phyloP scores from a whole-genome alignment of 1,140 invertebrate genomes.

The Muscidifurax raptorellus region DNA sequence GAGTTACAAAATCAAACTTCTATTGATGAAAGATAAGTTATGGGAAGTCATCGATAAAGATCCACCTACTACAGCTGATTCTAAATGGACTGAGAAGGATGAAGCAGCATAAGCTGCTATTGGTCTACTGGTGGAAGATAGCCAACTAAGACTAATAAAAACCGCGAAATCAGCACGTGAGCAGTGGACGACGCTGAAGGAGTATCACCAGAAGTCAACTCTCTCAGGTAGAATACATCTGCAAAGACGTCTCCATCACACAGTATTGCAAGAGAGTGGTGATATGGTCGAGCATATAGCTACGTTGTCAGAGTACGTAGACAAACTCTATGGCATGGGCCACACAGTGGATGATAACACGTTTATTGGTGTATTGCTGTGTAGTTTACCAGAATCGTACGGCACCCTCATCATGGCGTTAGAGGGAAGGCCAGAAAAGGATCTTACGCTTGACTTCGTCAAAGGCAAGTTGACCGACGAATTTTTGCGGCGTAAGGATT shows the following conservation, averaged over 20 bases:
- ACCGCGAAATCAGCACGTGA: neutral
- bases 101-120: neutral
- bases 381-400: conserved; percentile 52
- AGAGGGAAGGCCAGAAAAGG: conserved; percentile 48
- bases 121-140: neutral
- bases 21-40: too few relatives aligned
- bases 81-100: neutral
- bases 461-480: conserved; percentile 49
- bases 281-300: conserved; percentile 19
- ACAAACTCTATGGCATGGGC: neutral
- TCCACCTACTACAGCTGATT: neutral
- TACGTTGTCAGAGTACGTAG: neutral
- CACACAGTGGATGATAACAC: conserved; percentile 22
- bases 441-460: conserved; percentile 44
- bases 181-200: too few relatives aligned
- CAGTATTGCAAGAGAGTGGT: neutral
- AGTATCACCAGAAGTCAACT: conserved; percentile 32
- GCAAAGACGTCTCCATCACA: neutral
- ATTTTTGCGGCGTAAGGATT: conserved; percentile 30
- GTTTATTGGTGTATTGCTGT: conserved; percentile 45
- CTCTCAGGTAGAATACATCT: conserved; percentile 23
- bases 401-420: conserved; percentile 46
- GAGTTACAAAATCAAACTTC: neutral
- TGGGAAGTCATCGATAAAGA: too few relatives aligned
- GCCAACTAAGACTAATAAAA: neutral